Percentiles rank a stretch among this genome's conserved stretches.
Evolutionary conservation across 2,797 vertebrate genomes (phyloP).

Genomic region (Cossypha dichroa): DNA sequence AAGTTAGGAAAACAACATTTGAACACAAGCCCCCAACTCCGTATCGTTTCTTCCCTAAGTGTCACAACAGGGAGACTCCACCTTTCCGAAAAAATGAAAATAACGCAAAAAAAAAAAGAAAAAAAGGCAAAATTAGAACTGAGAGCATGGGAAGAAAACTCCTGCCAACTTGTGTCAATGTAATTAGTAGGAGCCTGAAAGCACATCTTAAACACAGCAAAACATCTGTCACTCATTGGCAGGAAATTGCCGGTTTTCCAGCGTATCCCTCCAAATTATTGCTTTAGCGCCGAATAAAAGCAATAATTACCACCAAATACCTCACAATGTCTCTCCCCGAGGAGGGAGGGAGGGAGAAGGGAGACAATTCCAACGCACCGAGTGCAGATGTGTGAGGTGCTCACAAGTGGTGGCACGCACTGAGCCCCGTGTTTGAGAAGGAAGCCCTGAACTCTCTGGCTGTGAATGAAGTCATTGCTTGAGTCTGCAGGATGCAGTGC

Average conservation of each 20-base stretch:
- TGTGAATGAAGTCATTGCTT: rapidly evolving
- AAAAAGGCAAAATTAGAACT: not conserved
- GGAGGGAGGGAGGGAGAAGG: not conserved
- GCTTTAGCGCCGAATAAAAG: constrained; percentile 6
- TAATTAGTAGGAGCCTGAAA: constrained; percentile 52
- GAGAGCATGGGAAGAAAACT: constrained; percentile 34
- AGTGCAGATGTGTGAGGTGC: not conserved
- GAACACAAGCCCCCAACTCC: rapidly evolving
- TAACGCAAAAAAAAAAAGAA: rapidly evolving
- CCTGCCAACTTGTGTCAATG: not conserved
- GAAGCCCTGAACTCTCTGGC: not conserved
- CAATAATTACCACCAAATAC: constrained; percentile 41
- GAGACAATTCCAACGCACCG: not conserved
- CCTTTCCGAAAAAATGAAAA: not conserved
- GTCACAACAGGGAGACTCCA: not conserved
- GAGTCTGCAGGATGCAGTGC: rapidly evolving
- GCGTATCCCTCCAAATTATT: constrained; percentile 27
- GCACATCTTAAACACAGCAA: constrained; percentile 26
- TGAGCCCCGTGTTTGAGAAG: rapidly evolving
- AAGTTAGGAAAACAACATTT: not conserved
- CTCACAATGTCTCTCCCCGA: not conserved
- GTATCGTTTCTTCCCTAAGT: rapidly evolving
- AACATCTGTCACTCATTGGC: constrained; percentile 59
- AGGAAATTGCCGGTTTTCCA: constrained; percentile 67
- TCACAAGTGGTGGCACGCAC: rapidly evolving